Evolutionary conservation across 2,888 invertebrate genomes (phyloP), one percentile per base, ranked within the genome.

Genomic region (Parnassius mnemosyne): DNA sequence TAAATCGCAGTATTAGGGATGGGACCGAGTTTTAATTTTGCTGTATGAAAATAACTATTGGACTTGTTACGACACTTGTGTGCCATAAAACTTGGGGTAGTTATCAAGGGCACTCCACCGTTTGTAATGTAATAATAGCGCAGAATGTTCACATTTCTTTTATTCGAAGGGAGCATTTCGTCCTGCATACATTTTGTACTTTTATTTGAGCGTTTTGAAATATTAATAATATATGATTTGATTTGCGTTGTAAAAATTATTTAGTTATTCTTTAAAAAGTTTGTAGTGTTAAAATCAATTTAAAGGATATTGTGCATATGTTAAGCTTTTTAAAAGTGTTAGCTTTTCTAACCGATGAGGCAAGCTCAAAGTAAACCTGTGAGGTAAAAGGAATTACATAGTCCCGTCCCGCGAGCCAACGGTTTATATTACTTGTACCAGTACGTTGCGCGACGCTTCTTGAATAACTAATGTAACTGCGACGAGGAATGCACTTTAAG

Each of bases 41-140:
- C 82, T 83, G 85, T 86, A 90, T 89, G 85, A 89, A 88, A 89
- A 90, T 91, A 85, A 86, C 84, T 85, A 86, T 88, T 84, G 84
- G 82, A 88, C 89, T 89, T 86, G 89, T 87, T 85, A 81, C 83
- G 81, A 84, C 90, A 90, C 89, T 90, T 88, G 89, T 87, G 83
- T 80, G 76, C 78, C 71, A 77, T 79, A 81, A 83, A 82, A 85
- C 80, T 84, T 83, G 74, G 89, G 89, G 89, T 82, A 79, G 83
- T 83, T 83, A 85, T 89, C 88, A 88, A 90, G 88, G 89, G 84
- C 86, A 87, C 85, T 87, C 76, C 77, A 78, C 69, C 78, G 78
- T 79, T 82, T 83, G 81, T 86, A 82, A 89, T 87, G 83, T 87
- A 89, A 89, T 89, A 90, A 89, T 85, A 85, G 81, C 75, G 72